Evolutionary conservation across 2,797 vertebrate genomes (phyloP).

Genomic region (Phoeniculus purpureus): DNA sequence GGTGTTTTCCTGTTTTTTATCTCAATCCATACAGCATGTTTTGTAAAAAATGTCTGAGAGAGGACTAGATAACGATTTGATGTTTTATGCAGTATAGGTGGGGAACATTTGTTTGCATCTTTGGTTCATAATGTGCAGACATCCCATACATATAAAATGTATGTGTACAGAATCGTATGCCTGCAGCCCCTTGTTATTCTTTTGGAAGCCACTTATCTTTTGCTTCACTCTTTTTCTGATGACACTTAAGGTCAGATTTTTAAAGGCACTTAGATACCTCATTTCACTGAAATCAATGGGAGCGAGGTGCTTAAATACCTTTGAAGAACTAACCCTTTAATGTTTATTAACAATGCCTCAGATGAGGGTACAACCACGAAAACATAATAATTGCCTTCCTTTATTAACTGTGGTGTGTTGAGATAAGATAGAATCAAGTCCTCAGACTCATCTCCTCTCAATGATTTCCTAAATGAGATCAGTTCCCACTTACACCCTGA

Average conservation of each 20-base stretch:
- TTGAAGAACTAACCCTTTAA: constrained; percentile 54
- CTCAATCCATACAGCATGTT: neutral
- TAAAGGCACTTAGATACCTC: constrained; percentile 47
- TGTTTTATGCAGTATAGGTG: neutral
- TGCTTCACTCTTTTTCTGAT: constrained; percentile 21
- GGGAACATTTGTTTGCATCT: neutral
- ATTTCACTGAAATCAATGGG: constrained; percentile 60
- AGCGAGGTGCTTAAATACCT: constrained; percentile 51
- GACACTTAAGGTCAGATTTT: constrained; percentile 60
- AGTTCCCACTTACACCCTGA: constrained; percentile 63
- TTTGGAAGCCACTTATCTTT: constrained; percentile 53
- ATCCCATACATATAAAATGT: neutral
- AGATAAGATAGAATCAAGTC: constrained; percentile 71
- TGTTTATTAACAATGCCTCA: constrained; percentile 56
- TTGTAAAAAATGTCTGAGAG: neutral
- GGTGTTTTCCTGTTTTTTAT: neutral
- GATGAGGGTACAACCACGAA: constrained; percentile 61
- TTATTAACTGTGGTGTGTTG: constrained; percentile 62
- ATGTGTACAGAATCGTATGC: neutral
- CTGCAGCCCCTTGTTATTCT: neutral
- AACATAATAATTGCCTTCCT: constrained; percentile 63
- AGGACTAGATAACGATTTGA: neutral
- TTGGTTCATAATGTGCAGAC: neutral
- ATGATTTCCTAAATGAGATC: constrained; percentile 70
- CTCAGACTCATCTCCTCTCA: constrained; percentile 67